phyloP scores from a whole-genome alignment of 1,140 invertebrate genomes.

The Zaprionus inermis region DNA sequence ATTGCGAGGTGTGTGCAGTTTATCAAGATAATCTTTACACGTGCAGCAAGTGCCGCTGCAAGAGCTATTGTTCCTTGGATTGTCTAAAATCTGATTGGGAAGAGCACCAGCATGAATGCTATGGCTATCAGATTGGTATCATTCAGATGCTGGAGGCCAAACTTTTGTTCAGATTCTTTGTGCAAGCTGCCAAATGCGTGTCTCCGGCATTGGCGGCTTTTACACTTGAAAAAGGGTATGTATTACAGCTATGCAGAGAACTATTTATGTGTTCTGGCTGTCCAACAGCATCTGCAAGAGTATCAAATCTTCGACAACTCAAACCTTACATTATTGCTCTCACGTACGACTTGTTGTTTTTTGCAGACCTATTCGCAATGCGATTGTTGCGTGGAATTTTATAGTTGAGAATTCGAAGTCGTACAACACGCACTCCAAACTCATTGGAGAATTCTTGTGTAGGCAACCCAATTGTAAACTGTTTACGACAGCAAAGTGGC shows the following conservation, averaged over 20 bases:
- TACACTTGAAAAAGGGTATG: conserved; percentile 33
- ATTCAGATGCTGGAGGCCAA: conserved; percentile 51
- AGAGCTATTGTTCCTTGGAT: conserved; percentile 41
- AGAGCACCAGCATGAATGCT: conserved; percentile 40
- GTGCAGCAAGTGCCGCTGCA: conserved; percentile 49
- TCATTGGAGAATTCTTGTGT: conserved; percentile 35
- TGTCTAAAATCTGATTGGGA: conserved; percentile 36
- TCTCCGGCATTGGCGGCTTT: conserved; percentile 16
- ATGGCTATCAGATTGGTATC: conserved; percentile 48
- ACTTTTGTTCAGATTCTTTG: conserved; percentile 43
- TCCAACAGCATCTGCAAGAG: background rate
- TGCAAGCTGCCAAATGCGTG: conserved; percentile 38
- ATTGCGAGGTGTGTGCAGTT: conserved; percentile 48
- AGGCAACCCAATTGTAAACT: conserved; percentile 24
- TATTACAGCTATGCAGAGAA: background rate
- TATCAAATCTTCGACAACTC: background rate
- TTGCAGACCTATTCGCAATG: conserved; percentile 32
- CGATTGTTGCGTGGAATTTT: conserved; percentile 35
- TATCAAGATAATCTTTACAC: conserved; percentile 50
- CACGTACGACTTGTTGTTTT: background rate
- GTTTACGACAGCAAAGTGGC: conserved; percentile 33
- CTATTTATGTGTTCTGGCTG: too few relatives aligned
- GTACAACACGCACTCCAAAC: conserved; percentile 11
- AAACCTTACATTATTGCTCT: background rate
- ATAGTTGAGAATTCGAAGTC: conserved; percentile 30